These are phyloP conservation scores for Furcula furcula DNA, from an alignment of 2,888 invertebrate species.

Conservation along the genomic window DNA sequence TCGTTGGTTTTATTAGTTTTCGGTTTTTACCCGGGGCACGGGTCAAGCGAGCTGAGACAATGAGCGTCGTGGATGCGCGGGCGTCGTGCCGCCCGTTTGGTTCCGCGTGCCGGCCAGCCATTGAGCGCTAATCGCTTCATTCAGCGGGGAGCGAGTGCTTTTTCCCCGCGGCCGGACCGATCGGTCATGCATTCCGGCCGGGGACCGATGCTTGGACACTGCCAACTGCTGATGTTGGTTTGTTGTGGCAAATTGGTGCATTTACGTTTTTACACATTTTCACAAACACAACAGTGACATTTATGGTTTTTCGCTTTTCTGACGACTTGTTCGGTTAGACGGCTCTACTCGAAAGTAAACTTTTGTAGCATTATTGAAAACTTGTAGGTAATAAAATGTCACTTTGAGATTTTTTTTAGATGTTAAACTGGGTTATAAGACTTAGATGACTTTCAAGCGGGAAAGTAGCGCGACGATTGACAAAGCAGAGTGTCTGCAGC, in stretches of 20 bases:
- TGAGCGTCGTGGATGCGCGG: constrained; percentile 57
- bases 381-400: no score
- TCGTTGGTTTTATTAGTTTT: constrained; percentile 56
- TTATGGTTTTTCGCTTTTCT: no score
- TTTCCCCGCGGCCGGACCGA: constrained; percentile 63
- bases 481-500: no score
- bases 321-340: no score
- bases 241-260: constrained; percentile 50
- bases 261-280: no score
- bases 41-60: constrained; percentile 78
- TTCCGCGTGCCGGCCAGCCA: constrained; percentile 73
- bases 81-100: constrained; percentile 66
- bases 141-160: constrained; percentile 67
- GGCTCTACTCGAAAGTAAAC: no score
- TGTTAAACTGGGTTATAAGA: no score
- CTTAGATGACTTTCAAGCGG: no score
- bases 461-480: no score
- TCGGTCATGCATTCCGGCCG: constrained; percentile 77
- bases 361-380: no score
- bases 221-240: constrained; percentile 50
- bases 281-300: no score
- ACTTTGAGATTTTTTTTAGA: no score
- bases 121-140: constrained; percentile 81
- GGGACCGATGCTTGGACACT: constrained; percentile 28
- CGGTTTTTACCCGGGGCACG: constrained; percentile 74